These are phyloP conservation scores for Agrypnus murinus DNA, from an alignment of 2,888 invertebrate genomes.

Conservation along the genomic window DNA sequence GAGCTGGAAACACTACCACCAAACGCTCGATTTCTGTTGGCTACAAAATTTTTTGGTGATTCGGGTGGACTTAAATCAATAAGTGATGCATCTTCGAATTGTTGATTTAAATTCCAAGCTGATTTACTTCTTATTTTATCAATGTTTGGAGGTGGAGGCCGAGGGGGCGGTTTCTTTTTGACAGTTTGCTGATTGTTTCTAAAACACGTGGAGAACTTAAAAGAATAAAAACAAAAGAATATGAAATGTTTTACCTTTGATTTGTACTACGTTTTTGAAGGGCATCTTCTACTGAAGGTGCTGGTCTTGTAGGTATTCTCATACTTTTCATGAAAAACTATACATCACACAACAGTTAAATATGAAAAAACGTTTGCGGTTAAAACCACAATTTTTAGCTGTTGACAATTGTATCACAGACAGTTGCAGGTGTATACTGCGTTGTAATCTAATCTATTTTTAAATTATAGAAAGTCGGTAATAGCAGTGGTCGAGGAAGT, in stretches of 20 bases:
- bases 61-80: constrained; percentile 73
- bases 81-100: constrained; percentile 70
- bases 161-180: constrained; percentile 82
- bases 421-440: constrained; percentile 11
- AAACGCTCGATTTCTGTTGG: constrained; percentile 63
- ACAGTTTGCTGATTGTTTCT: constrained; percentile 53
- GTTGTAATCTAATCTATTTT: constrained; percentile 30
- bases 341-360: constrained; percentile 35
- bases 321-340: constrained; percentile 56
- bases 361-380: not conserved
- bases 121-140: constrained; percentile 67
- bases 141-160: constrained; percentile 81
- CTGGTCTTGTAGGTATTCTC: constrained; percentile 56
- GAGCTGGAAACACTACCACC: constrained; percentile 69
- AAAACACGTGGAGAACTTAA: not conserved
- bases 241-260: constrained; percentile 37
- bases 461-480: constrained; percentile 26
- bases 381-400: constrained; percentile 1
- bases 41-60: constrained; percentile 67
- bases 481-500: constrained; percentile 10
- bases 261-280: constrained; percentile 46
- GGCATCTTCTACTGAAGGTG: constrained; percentile 57
- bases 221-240: constrained; percentile 9
- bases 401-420: constrained; percentile 15
- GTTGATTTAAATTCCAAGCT: constrained; percentile 64